Percentiles rank a stretch among this genome's conserved stretches.
phyloP scores from a whole-genome alignment of 64 coral and sea anemone genomes.

The Porites lutea region DNA sequence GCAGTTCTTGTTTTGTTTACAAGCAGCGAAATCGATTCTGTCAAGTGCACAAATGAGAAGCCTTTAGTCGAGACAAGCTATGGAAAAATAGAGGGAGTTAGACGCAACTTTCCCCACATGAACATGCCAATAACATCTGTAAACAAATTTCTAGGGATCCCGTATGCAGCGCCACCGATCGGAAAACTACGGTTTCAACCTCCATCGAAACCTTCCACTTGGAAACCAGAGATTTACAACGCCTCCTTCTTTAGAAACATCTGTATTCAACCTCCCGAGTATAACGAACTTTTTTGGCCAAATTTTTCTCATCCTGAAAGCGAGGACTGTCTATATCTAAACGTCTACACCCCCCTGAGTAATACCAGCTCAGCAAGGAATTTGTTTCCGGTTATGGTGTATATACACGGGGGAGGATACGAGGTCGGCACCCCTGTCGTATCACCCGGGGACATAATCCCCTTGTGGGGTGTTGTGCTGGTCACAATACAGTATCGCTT shows the following conservation, averaged over 20 bases:
- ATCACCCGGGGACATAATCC: constrained; percentile 61
- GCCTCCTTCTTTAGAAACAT: constrained; percentile 68
- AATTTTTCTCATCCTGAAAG: constrained; percentile 41
- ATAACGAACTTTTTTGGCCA: constrained; percentile 63
- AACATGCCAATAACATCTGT: constrained; percentile 46
- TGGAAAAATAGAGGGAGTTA: constrained; percentile 49
- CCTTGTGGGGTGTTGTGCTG: constrained; percentile 68
- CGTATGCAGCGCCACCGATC: constrained; percentile 59
- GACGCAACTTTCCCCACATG: constrained; percentile 22
- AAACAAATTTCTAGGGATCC: constrained; percentile 76
- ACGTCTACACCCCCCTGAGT: constrained; percentile 51
- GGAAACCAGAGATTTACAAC: constrained; percentile 69
- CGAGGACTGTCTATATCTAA: constrained; percentile 78
- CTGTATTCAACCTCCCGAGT: constrained; percentile 48
- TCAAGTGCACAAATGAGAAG: background rate
- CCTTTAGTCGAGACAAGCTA: constrained; percentile 52
- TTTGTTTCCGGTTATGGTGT: constrained; percentile 74
- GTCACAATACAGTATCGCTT: constrained; percentile 83
- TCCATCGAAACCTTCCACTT: constrained; percentile 20
- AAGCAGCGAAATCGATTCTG: background rate
- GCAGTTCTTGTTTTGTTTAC: background rate
- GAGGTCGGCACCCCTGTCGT: constrained; percentile 61
- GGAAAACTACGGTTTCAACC: constrained; percentile 56
- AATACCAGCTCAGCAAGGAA: background rate
- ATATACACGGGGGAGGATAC: constrained; percentile 83